These are phyloP conservation scores for Scophthalmus maximus DNA, from an alignment of 2,113 vertebrate genomes.

Conservation along the genomic window DNA sequence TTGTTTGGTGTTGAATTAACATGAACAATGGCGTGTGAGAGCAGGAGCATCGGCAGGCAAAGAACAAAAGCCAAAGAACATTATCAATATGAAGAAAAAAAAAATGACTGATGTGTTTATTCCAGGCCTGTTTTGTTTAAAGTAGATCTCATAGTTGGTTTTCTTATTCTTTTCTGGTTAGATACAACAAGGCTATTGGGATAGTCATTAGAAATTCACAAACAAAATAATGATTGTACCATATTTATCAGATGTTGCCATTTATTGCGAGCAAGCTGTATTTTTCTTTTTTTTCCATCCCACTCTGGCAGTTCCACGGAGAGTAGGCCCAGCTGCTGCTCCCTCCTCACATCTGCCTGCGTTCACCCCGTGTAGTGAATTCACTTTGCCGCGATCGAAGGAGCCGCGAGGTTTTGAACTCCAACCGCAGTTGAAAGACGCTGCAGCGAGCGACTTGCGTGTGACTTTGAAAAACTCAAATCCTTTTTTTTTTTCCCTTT, in stretches of 20 bases:
- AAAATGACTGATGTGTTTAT: constrained; percentile 58
- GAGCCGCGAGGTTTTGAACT: constrained; percentile 77
- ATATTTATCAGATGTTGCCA: constrained; percentile 75
- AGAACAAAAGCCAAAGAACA: constrained; percentile 40
- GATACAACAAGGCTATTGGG: constrained; percentile 62
- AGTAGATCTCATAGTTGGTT: constrained; percentile 37
- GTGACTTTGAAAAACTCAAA: constrained; percentile 75
- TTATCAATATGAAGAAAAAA: constrained; percentile 57
- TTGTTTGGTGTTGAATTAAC: constrained; percentile 74
- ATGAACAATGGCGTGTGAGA: constrained; percentile 58
- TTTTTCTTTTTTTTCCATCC: constrained; percentile 41
- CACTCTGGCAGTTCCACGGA: constrained; percentile 58
- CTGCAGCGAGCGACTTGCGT: constrained; percentile 59
- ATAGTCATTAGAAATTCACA: constrained; percentile 73
- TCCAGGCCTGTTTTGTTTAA: constrained; percentile 58
- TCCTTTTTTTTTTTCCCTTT: no score
- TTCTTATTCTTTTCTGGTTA: constrained; percentile 17
- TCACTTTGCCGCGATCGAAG: constrained; percentile 61
- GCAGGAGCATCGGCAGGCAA: constrained; percentile 50
- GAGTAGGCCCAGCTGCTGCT: constrained; percentile 64
- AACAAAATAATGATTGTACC: constrained; percentile 72
- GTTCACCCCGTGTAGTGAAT: constrained; percentile 59
- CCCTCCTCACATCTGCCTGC: constrained; percentile 69
- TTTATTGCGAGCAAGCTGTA: constrained; percentile 68
- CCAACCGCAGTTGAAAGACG: constrained; percentile 73